phyloP scores from a whole-genome alignment of 2,113 vertebrate genomes.

The Notothenia rossii region DNA sequence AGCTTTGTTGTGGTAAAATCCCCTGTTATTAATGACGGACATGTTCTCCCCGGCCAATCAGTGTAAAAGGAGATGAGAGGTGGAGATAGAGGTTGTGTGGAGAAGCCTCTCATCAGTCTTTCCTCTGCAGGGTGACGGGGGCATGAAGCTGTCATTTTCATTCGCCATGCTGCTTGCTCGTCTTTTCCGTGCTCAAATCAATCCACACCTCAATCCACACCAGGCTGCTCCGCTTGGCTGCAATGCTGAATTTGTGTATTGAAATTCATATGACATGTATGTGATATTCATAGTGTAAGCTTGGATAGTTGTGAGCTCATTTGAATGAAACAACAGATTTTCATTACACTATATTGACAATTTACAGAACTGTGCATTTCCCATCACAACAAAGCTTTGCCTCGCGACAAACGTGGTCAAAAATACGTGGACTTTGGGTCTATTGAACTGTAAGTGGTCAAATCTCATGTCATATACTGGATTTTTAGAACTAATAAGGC shows the following conservation, averaged over 20 bases:
- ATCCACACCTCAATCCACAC: conserved; percentile 47
- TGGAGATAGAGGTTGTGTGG: conserved; percentile 38
- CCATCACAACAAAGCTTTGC: background rate
- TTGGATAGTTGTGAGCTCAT: background rate
- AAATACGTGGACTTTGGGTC: no score
- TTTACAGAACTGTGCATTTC: background rate
- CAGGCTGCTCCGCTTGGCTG: conserved; percentile 16
- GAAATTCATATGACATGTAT: conserved; percentile 13
- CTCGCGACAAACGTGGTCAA: background rate
- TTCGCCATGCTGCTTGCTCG: conserved; percentile 53
- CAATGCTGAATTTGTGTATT: conserved; percentile 20
- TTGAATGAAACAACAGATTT: no score
- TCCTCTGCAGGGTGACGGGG: conserved; percentile 38
- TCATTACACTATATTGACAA: background rate
- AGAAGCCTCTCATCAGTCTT: conserved; percentile 64
- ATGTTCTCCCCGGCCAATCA: conserved; percentile 61
- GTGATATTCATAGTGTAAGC: background rate
- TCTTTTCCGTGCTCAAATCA: conserved; percentile 30
- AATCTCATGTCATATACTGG: no score
- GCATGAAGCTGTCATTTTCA: conserved; percentile 66
- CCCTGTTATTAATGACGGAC: conserved; percentile 66
- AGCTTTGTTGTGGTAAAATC: conserved; percentile 65
- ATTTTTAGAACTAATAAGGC: no score
- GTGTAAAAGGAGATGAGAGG: conserved; percentile 64
- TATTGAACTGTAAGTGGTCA: no score